Conservation (phyloP, 1,140 invertebrate genomes). For the Plutomurus gul region DNA sequence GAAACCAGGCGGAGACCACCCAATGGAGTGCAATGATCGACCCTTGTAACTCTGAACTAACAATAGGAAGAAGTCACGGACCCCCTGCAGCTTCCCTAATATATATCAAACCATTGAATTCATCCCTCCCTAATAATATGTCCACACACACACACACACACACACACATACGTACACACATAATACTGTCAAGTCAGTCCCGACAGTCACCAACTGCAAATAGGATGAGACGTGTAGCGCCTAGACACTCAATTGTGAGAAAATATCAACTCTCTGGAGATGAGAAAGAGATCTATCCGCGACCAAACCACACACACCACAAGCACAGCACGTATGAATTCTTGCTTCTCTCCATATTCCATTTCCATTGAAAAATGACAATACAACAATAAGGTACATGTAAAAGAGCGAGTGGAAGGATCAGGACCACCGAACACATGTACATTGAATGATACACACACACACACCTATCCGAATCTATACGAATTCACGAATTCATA, state of each 20-base stretch:
- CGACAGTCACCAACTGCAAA: not conserved
- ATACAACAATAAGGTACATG: too few species aligned
- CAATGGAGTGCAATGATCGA: not conserved
- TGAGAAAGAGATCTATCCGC: too few species aligned
- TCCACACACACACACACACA: constrained; percentile 5
- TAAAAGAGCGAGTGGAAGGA: too few species aligned
- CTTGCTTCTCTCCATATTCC: too few species aligned
- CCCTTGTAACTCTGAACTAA: constrained; percentile 1
- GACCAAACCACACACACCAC: too few species aligned
- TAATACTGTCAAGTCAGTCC: not conserved
- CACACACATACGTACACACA: not conserved
- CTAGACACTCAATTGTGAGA: not conserved
- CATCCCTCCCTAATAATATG: constrained; percentile 18
- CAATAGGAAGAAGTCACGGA: constrained; percentile 28
- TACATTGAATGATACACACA: too few species aligned
- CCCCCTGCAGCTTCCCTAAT: not conserved
- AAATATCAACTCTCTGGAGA: not conserved
- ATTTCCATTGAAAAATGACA: too few species aligned
- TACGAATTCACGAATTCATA: not conserved
- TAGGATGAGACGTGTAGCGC: not conserved
- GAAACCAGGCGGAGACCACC: not conserved
- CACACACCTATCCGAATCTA: too few species aligned
- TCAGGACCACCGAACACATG: too few species aligned
- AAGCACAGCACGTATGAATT: too few species aligned
- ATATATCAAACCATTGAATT: constrained; percentile 14